Conservation (phyloP, 2,888 invertebrate species). For the Caprella mutica region DNA sequence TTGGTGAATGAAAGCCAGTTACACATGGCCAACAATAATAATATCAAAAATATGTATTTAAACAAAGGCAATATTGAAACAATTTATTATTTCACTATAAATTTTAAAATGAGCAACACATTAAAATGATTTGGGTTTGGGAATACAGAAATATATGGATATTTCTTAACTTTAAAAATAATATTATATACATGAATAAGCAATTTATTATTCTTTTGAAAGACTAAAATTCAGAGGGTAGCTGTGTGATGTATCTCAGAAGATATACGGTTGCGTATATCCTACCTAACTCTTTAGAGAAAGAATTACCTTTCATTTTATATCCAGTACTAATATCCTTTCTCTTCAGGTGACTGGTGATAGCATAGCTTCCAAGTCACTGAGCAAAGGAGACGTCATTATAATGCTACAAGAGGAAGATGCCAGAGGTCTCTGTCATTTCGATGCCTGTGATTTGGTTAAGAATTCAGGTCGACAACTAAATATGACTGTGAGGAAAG, state of each 20-base stretch:
- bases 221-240: no score
- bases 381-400: slow-evolving; percentile 20
- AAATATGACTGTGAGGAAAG: slow-evolving; percentile 17
- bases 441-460: slow-evolving; percentile 31
- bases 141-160: no score
- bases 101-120: not conserved
- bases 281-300: no score
- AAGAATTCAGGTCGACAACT: slow-evolving; percentile 24
- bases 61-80: not conserved
- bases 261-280: no score
- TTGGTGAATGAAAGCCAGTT: no score
- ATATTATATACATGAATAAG: no score
- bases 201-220: no score
- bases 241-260: no score
- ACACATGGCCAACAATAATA: not conserved
- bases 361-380: slow-evolving; percentile 19
- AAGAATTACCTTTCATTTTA: not conserved
- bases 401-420: slow-evolving; percentile 31
- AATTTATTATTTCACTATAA: not conserved
- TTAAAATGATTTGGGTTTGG: not conserved
- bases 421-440: slow-evolving; percentile 28
- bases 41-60: not conserved
- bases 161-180: no score
- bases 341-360: slow-evolving; percentile 22
- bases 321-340: not conserved